Percentiles rank a stretch among this genome's conserved stretches.
Evolutionary conservation across 2,797 vertebrate genomes (phyloP).

Genomic region (Perodicticus potto): DNA sequence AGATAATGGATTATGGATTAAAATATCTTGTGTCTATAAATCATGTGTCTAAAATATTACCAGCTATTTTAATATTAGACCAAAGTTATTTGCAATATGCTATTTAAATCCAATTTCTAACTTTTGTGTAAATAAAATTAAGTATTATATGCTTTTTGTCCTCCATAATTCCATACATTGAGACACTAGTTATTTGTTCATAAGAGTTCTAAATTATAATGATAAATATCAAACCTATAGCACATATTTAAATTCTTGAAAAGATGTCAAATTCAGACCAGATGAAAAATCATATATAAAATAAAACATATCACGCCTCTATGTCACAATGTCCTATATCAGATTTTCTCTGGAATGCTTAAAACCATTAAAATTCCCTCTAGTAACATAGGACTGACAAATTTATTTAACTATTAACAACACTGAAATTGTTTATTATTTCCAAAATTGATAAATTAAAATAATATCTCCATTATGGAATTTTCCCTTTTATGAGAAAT

Average conservation of each 20-base stretch:
- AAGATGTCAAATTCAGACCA: not conserved
- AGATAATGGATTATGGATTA: not conserved
- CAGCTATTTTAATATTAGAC: not conserved
- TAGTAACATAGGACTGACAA: not conserved
- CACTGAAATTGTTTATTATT: not conserved
- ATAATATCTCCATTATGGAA: not conserved
- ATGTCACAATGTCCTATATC: not conserved
- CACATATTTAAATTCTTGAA: not conserved
- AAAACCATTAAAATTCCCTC: not conserved
- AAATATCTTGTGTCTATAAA: not conserved
- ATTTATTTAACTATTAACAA: not conserved
- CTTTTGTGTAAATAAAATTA: not conserved
- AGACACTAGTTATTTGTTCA: not conserved
- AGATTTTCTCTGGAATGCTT: not conserved
- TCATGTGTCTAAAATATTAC: not conserved
- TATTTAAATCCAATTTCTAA: not conserved
- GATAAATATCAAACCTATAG: not conserved
- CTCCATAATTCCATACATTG: not conserved
- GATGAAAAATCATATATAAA: not conserved
- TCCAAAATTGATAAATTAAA: slow-evolving; percentile 28
- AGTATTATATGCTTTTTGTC: not conserved
- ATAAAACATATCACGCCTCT: not conserved
- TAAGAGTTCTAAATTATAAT: not conserved
- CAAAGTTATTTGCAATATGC: not conserved
- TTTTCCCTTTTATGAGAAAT: not conserved